phyloP scores from a whole-genome alignment of 2,113 vertebrate genomes.

The Sardina pilchardus region DNA sequence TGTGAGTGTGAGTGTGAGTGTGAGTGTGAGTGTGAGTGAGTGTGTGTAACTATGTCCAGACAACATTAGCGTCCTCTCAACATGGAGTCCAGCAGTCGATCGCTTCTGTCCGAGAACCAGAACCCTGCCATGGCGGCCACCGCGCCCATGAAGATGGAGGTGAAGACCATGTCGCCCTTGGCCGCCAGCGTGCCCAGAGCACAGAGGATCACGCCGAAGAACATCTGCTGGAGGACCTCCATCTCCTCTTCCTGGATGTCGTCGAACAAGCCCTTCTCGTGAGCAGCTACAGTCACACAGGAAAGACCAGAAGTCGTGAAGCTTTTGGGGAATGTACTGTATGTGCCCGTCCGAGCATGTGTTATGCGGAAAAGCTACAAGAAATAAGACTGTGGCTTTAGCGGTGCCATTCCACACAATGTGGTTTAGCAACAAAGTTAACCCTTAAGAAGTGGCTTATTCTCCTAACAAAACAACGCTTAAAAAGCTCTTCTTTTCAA shows the following conservation, averaged over 20 bases:
- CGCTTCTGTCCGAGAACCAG: constrained; percentile 90
- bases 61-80: constrained; percentile 58
- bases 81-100: constrained; percentile 81
- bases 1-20: no score
- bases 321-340: background rate
- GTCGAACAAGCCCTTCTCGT: constrained; percentile 84
- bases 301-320: background rate
- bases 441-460: no score
- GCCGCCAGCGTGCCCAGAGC: constrained; percentile 90
- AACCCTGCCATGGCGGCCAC: constrained; percentile 90
- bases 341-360: background rate
- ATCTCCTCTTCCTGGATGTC: constrained; percentile 92
- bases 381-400: background rate
- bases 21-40: background rate
- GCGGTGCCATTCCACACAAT: no score
- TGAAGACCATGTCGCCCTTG: constrained; percentile 95
- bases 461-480: no score
- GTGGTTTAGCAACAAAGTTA: no score
- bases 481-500: no score
- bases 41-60: background rate
- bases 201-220: constrained; percentile 90
- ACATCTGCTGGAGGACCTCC: constrained; percentile 96
- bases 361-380: background rate
- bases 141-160: constrained; percentile 90
- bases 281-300: constrained; percentile 64